Evolutionary conservation across 2,888 invertebrate species (phyloP), one percentile per base, ranked within the genome.

Genomic region (Leucoma salicis): DNA sequence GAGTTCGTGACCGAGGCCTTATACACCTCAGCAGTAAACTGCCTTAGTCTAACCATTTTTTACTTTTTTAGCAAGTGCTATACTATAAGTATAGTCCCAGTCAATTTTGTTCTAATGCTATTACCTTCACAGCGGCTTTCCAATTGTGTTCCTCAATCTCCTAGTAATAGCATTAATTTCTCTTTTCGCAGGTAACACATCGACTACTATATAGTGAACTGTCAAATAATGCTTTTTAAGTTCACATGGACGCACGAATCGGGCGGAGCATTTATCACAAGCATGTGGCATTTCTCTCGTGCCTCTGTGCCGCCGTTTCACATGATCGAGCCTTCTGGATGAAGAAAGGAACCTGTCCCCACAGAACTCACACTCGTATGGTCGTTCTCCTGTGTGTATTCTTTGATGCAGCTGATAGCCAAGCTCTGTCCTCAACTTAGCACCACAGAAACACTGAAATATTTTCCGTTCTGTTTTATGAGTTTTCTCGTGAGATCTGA

Each of bases 231-330:
- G 90, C 14, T 82, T 87, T 42, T 71, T 81, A 34, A 88, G 58
- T 42, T 85, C 81, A 39, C 78, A 82, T 0, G 89, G 88, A 12
- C 84, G 66, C 0, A 84, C 63, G 46, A 88, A 90, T 2, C 76
- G 65, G 0, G 86, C 82, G 0, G 68, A 48, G 41, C 90, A 90
- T 27, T 71, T 44, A 0, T 69, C 66, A 27, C 90, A 90, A 0
- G 55, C 72, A 27, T 86, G 82, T 0, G 74, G 67, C 61, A 78
- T 70, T 0, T 80, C 78, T 14, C 69, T 68, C 0, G 62, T 43
- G 10, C 67, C 70, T 37, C 69, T 73, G 32, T 88, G 86, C 11
- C 71, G 66, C n/a, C 87, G 53, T 43, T 85, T 86, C 0, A 81
- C 57, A 31, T 88, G 88, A 34, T 88, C 88, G 10, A 78, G 27